Base-by-base conservation (phyloP, 2,888 invertebrate species). In the Rhogogaster chlorosoma region DNA sequence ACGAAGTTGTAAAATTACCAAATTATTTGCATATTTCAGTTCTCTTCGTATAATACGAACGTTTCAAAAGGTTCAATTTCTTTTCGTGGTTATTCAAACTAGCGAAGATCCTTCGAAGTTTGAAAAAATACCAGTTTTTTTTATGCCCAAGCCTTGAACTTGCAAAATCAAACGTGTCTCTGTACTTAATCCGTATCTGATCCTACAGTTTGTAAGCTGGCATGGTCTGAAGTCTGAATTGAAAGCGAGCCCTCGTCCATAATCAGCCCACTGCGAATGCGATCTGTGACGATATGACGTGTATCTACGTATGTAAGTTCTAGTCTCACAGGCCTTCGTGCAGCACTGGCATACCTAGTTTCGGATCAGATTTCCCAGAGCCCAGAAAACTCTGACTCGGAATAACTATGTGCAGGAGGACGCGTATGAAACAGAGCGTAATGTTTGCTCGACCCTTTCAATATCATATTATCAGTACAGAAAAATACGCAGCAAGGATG, bases 361-460 rank as follows among this genome's bases (percentile, higher is more conserved):
- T 53, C 77, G 49, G 32, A 77, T 77, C 77, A 53, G 77, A 77
- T 77, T 77, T 77, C 77, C 77, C 77, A 36, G 77, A 77, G 77
- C 32, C 53, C 32, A 77, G 77, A 77, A 49, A 53, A 49, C 53
- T 53, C 6, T 49, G 75, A 15, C 7, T 26, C 15, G 15, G 18
- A 18, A 49, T 75, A 45, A n/a, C 42, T 29, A 12, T 73, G 70
- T 36, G 42, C 42, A 42, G 38, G 80, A 80, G 38, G 61, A 64
- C 61, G 80, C 38, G 80, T 61, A 38, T 18, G 32, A 80, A 80
- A 80, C 80, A 80, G 80, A 80, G 80, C 80, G 80, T 57, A 80
- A 80, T 36, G 80, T 80, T 80, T 61, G 42, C 80, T 61, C 80
- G 26, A 80, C 38, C 80, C 80, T 80, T 61, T 61, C 61, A 1